These are phyloP conservation scores for Casuarius casuarius DNA, from an alignment of 2,113 vertebrate species.

Conservation along the genomic window DNA sequence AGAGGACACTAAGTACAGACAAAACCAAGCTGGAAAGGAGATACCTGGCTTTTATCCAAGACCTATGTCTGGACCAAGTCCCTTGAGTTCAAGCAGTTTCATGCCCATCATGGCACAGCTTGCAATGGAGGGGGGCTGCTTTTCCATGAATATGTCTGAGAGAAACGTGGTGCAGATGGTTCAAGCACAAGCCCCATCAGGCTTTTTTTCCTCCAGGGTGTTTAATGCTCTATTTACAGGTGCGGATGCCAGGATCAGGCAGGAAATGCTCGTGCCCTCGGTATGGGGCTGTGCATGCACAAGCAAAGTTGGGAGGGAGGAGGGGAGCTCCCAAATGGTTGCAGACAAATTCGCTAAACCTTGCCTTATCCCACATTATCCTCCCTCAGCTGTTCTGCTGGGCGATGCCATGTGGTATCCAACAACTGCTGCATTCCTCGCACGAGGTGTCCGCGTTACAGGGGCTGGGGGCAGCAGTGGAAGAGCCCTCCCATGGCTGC, in stretches of 20 bases:
- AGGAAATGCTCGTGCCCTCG: background rate
- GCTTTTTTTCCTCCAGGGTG: background rate
- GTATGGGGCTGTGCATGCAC: rapidly evolving
- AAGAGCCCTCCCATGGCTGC: background rate
- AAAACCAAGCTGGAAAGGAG: background rate
- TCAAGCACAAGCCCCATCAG: rapidly evolving
- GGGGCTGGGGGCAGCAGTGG: rapidly evolving
- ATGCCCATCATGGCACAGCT: background rate
- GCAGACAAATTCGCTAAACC: background rate
- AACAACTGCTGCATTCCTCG: background rate
- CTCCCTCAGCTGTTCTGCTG: constrained; percentile 27
- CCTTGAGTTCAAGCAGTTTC: background rate
- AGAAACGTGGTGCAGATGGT: background rate
- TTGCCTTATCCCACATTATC: background rate
- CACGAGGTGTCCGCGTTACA: rapidly evolving
- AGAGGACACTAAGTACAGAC: background rate
- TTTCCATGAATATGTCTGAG: background rate
- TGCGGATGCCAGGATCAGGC: background rate
- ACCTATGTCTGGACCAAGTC: background rate
- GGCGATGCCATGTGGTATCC: background rate
- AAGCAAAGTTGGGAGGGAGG: background rate
- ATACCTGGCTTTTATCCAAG: background rate
- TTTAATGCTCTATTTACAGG: background rate
- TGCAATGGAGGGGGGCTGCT: background rate
- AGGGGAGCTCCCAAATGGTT: rapidly evolving